Evolutionary conservation across 2,113 vertebrate genomes (phyloP).

Genomic region (Shinisaurus crocodilurus): DNA sequence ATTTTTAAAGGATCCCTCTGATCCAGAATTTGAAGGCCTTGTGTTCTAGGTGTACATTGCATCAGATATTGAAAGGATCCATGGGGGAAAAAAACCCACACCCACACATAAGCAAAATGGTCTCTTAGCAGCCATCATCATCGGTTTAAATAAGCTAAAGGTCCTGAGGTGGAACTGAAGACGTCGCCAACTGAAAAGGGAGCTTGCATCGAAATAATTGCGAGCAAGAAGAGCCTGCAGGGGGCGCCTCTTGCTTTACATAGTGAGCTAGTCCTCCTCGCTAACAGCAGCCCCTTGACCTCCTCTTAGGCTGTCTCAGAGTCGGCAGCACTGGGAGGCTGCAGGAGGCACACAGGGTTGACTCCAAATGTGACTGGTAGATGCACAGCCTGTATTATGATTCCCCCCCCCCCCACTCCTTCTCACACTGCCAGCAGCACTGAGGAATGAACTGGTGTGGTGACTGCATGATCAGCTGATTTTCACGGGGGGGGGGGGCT

Average conservation of each 20-base stretch:
- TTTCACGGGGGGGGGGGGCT: neutral
- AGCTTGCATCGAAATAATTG: conserved; percentile 1
- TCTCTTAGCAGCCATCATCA: conserved; percentile 48
- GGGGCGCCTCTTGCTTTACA: accelerated
- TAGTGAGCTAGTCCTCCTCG: neutral
- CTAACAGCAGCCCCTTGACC: accelerated
- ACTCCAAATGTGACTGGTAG: neutral
- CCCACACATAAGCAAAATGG: conserved; percentile 46
- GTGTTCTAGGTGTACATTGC: conserved; percentile 44
- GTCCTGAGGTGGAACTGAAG: conserved; percentile 47
- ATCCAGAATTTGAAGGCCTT: neutral
- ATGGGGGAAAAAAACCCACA: conserved; percentile 20
- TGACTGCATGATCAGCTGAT: neutral
- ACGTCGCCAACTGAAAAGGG: conserved; percentile 33
- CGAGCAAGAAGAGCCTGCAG: neutral
- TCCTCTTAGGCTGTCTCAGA: neutral
- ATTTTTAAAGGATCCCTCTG: no score
- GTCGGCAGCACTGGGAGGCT: accelerated
- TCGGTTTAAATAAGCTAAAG: conserved; percentile 22
- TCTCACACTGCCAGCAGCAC: accelerated
- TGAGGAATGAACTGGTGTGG: neutral
- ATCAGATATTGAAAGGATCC: conserved; percentile 68
- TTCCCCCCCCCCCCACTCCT: neutral
- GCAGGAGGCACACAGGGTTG: neutral
- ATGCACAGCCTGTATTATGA: accelerated